Base-by-base conservation (phyloP, 2,797 vertebrate species). In the Takifugu ocellatus region DNA sequence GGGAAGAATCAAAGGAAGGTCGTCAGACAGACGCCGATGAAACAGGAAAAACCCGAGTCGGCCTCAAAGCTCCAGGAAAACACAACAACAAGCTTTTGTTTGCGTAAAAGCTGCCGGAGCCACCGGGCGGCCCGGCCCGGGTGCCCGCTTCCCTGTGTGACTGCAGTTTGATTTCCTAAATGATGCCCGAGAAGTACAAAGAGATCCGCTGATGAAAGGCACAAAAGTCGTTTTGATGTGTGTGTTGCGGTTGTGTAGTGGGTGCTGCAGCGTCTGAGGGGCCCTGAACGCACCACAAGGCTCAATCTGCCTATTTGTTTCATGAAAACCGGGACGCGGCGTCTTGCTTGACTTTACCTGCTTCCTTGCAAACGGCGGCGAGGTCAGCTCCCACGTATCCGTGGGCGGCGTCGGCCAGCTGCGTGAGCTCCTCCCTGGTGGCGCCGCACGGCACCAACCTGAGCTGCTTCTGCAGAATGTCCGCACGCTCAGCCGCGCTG, bases 361-460 rank as follows among this genome's bases (percentile, higher is more conserved):
- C 95, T 77, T 99, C 96, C 68, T 97, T 96, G 85, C 96, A 96
- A 72, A 98, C 80, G 3, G 95, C 94, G 42, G 92, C 90, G 14
- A 99, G 86, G 77, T 99, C 97, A 0, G 97, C 96, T 31, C 96
- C 96, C 2, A 98, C 96, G 0, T 98, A 99, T 55, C 96, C 97
- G 1, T 98, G 95, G 0, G 94, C 87, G 0, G 64, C 75, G 0
- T 94, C 91, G 0, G 96, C 92, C 78, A 98, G 81, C n/a, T 85
- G 90, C 0, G 12, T 59, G 77, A 98, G 56, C 57, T 98, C 91
- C 1, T 79, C 72, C 0, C 66, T 15, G 5, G 73, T 88, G 70
- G 94, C 88, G 0, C 58, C 76, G 72, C 94, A 93, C 0, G 94
- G 93, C 1, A 94, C 84, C 0, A 62, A 75, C 11, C 24, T 82